Percentiles rank a stretch among this genome's conserved stretches.
Evolutionary conservation across 2,797 vertebrate species (phyloP).

Genomic region (Florisuga fusca): DNA sequence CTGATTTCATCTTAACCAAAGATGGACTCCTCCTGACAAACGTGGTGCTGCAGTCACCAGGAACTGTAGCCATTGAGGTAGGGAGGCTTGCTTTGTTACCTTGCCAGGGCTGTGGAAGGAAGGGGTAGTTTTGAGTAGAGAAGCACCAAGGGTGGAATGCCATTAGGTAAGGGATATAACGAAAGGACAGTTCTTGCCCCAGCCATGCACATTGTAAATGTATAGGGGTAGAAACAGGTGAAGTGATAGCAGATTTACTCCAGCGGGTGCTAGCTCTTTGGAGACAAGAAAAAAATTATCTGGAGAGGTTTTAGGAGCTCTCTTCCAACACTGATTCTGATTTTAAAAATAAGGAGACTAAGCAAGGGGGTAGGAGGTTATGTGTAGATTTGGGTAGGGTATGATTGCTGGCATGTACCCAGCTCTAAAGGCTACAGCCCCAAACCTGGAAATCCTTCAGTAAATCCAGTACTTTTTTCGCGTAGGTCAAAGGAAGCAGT

Average conservation of each 20-base stretch:
- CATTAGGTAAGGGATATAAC: not conserved
- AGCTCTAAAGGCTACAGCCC: not conserved
- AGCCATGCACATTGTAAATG: not conserved
- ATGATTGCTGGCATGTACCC: not conserved
- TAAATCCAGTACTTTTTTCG: not conserved
- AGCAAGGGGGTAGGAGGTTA: not conserved
- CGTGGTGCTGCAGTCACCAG: not conserved
- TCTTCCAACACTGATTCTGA: not conserved
- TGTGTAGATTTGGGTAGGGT: not conserved
- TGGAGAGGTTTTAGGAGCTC: not conserved
- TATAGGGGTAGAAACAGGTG: not conserved
- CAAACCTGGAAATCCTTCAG: not conserved
- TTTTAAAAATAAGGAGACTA: not conserved
- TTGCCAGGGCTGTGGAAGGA: accelerated
- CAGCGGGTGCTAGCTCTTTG: not conserved
- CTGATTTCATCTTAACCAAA: constrained; percentile 73
- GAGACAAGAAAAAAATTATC: not conserved
- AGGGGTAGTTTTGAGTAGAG: not conserved
- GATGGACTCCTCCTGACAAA: constrained; percentile 81
- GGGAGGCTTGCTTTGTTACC: not conserved
- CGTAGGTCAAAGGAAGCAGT: not conserved
- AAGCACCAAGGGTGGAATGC: not conserved
- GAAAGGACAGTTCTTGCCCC: not conserved
- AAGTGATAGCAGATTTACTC: not conserved
- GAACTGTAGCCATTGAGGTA: constrained; percentile 48